A percentile compares a stretch with the other conserved stretches of the same genome.
Evolutionary conservation across 2,113 vertebrate species (phyloP).

Genomic region (Odobenus rosmarus): DNA sequence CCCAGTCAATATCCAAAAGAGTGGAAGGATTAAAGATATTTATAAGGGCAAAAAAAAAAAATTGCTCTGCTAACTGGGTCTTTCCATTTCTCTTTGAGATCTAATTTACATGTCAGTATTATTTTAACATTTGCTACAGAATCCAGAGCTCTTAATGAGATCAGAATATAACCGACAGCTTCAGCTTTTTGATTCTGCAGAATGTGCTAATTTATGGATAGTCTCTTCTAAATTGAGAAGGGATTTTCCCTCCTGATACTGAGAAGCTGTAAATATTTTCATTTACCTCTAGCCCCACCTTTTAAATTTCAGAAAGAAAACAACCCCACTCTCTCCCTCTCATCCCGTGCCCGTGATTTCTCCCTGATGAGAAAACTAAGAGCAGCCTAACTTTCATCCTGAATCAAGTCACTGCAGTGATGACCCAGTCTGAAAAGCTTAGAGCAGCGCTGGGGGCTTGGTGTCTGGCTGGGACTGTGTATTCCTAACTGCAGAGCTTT

Average conservation of each 20-base stretch:
- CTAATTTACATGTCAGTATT: conserved; percentile 77
- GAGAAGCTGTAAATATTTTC: conserved; percentile 74
- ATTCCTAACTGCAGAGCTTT: conserved; percentile 89
- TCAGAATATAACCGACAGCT: conserved; percentile 71
- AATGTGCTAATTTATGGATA: conserved; percentile 78
- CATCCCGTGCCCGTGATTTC: not conserved
- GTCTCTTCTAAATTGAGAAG: conserved; percentile 70
- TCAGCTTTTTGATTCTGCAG: conserved; percentile 69
- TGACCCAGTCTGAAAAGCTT: conserved; percentile 87
- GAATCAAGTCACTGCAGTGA: conserved; percentile 90
- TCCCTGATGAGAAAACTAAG: conserved; percentile 50
- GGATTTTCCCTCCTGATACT: conserved; percentile 59
- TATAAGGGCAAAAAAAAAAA: conserved; percentile 62
- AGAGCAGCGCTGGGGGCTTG: conserved; percentile 88
- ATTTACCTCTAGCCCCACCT: conserved; percentile 52
- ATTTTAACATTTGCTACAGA: conserved; percentile 78
- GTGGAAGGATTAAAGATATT: conserved; percentile 81
- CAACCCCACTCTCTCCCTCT: not conserved
- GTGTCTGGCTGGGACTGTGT: conserved; percentile 89
- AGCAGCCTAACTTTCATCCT: conserved; percentile 75
- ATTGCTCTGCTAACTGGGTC: conserved; percentile 76
- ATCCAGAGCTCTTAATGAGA: conserved; percentile 75
- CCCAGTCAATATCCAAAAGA: conserved; percentile 74
- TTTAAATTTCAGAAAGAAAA: conserved; percentile 67
- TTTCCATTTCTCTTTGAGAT: conserved; percentile 73